Evolutionary conservation across 30 jellyfish, hydroid and myxozoan species (phyloP).

Genomic region (Aurelia aurita): DNA sequence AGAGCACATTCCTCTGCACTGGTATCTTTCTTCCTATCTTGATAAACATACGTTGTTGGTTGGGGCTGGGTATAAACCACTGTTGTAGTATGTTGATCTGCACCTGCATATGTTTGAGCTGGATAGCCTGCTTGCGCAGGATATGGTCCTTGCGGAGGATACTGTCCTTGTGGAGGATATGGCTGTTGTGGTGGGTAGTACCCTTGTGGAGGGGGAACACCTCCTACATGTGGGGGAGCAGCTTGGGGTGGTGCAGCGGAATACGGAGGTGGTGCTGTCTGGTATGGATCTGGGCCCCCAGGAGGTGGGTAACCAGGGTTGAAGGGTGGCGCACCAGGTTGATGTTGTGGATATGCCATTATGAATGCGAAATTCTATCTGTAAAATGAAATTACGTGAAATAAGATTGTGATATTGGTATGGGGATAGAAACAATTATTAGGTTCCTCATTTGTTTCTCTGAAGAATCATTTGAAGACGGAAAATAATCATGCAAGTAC

Average conservation of each 20-base stretch:
- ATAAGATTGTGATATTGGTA: background rate
- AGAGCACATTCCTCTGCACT: constrained; percentile 96
- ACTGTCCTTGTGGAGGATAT: constrained; percentile 33
- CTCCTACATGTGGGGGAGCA: constrained; percentile 64
- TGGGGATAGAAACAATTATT: background rate
- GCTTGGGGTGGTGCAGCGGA: constrained; percentile 45
- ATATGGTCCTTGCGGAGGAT: constrained; percentile 56
- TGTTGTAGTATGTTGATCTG: constrained; percentile 56
- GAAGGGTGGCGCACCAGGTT: constrained; percentile 33
- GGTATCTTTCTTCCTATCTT: constrained; percentile 73
- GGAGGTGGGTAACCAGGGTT: no score
- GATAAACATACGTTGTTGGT: constrained; percentile 72
- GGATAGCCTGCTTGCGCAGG: constrained; percentile 72
- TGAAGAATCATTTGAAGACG: no score
- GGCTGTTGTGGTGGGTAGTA: constrained; percentile 46
- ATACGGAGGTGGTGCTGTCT: constrained; percentile 61
- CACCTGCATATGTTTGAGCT: constrained; percentile 26
- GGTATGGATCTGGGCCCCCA: constrained; percentile 27
- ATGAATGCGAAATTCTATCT: background rate
- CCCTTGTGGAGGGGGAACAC: constrained; percentile 50
- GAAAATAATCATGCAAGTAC: no score
- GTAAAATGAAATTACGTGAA: background rate
- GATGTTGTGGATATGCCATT: constrained; percentile 75
- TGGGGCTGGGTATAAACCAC: constrained; percentile 81
- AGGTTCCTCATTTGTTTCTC: background rate